These are phyloP conservation scores for Euproctis similis DNA, from an alignment of 2,888 invertebrate genomes.

Conservation along the genomic window DNA sequence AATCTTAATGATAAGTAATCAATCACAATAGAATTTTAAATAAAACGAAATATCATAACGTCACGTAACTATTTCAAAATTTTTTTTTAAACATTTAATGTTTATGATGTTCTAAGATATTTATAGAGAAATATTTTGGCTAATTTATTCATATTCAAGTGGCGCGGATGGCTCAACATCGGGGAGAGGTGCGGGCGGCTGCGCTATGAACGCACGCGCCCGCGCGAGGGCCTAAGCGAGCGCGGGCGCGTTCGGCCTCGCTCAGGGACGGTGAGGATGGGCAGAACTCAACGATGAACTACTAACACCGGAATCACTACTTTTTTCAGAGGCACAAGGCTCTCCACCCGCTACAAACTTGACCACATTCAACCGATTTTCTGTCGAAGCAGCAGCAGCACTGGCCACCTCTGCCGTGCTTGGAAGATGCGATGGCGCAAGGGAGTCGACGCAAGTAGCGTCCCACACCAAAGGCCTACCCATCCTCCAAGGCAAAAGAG, in stretches of 20 bases:
- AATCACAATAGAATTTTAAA: not conserved
- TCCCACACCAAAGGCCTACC: too few species aligned
- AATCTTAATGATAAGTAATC: too few species aligned
- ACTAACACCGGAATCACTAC: conserved; percentile 92
- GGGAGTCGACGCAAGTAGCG: too few species aligned
- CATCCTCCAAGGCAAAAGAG: too few species aligned
- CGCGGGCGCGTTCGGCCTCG: conserved; percentile 66
- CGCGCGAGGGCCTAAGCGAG: conserved; percentile 64
- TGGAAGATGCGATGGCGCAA: too few species aligned
- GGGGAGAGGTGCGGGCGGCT: conserved; percentile 40
- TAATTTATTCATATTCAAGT: conserved; percentile 31
- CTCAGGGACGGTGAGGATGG: conserved; percentile 72
- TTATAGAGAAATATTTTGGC: conserved; percentile 7
- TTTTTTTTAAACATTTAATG: too few species aligned
- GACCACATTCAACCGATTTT: conserved; percentile 79
- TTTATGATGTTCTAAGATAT: not conserved
- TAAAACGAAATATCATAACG: too few species aligned
- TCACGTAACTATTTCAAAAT: too few species aligned
- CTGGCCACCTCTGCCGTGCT: too few species aligned
- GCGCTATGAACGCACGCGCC: conserved; percentile 54
- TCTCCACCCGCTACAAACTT: conserved; percentile 81
- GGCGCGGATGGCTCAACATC: conserved; percentile 36
- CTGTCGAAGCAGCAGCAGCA: conserved; percentile 79
- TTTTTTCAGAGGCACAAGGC: conserved; percentile 87
- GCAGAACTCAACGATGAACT: conserved; percentile 89